phyloP scores from a whole-genome alignment of 2,797 vertebrate genomes.

The Poeciliopsis turneri region DNA sequence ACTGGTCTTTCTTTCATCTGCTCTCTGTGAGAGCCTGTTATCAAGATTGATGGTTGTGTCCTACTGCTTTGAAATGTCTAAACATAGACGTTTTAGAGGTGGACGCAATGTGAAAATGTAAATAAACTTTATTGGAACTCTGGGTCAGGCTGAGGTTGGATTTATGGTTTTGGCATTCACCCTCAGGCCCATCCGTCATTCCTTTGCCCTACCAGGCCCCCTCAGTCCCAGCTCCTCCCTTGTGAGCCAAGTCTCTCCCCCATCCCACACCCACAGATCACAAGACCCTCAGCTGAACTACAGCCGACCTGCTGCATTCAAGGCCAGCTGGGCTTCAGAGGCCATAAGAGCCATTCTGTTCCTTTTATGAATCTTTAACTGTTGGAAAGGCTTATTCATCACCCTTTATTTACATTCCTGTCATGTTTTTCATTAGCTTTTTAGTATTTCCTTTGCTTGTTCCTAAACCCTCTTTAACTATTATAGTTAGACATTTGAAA shows the following conservation, averaged over 20 bases:
- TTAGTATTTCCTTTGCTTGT: constrained; percentile 28
- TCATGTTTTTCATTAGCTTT: constrained; percentile 9
- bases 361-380: constrained; percentile 73
- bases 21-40: constrained; percentile 47
- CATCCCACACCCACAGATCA: constrained; percentile 74
- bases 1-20: constrained; percentile 56
- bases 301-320: constrained; percentile 89
- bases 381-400: constrained; percentile 36
- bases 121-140: constrained; percentile 87
- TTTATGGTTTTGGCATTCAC: constrained; percentile 89
- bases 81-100: constrained; percentile 81
- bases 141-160: constrained; percentile 83
- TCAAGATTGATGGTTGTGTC: constrained; percentile 66
- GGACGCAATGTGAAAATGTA: constrained; percentile 85
- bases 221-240: constrained; percentile 48
- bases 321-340: constrained; percentile 90
- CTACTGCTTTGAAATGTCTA: constrained; percentile 75
- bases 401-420: constrained; percentile 24
- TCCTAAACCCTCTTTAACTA: neutral
- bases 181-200: constrained; percentile 86
- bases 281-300: constrained; percentile 92
- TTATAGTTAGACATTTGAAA: constrained; percentile 46
- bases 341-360: constrained; percentile 87
- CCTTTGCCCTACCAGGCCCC: constrained; percentile 61
- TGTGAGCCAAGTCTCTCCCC: constrained; percentile 73